These are phyloP conservation scores for Odontamblyopus rebecca DNA, from an alignment of 2,797 vertebrate species.

Conservation along the genomic window DNA sequence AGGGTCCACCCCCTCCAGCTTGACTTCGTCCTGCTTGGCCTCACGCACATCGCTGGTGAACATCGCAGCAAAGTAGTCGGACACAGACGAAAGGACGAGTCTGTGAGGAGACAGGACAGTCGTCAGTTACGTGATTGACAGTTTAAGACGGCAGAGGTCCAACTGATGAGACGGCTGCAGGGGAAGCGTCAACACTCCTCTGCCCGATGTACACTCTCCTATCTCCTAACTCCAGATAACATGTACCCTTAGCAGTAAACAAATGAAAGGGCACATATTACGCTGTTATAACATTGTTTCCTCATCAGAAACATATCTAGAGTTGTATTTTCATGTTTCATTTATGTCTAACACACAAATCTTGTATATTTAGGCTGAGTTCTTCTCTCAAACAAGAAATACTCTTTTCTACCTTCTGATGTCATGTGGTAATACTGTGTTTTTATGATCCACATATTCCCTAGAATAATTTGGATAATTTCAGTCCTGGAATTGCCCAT, in stretches of 20 bases:
- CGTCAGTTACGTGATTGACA: constrained; percentile 42
- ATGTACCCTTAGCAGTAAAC: neutral
- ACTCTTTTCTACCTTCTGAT: too few species aligned
- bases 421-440: too few species aligned
- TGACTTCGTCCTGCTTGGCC: constrained; percentile 96
- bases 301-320: too few species aligned
- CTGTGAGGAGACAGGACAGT: constrained; percentile 66
- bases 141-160: constrained; percentile 32
- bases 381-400: too few species aligned
- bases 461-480: too few species aligned
- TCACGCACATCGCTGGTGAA: constrained; percentile 97
- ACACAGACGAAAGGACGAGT: constrained; percentile 95
- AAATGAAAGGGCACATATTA: neutral
- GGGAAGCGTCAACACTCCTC: neutral
- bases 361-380: too few species aligned
- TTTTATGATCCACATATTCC: too few species aligned
- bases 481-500: too few species aligned
- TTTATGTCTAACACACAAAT: too few species aligned
- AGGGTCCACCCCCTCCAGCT: constrained; percentile 96
- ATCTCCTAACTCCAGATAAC: neutral
- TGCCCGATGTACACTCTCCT: neutral
- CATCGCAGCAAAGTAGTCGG: constrained; percentile 99
- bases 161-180: constrained; percentile 32
- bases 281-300: too few species aligned
- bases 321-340: too few species aligned